These are phyloP conservation scores for Ephydatia muelleri DNA, from an alignment of 37 sponge, comb jelly and placozoan genomes.

Conservation along the genomic window DNA sequence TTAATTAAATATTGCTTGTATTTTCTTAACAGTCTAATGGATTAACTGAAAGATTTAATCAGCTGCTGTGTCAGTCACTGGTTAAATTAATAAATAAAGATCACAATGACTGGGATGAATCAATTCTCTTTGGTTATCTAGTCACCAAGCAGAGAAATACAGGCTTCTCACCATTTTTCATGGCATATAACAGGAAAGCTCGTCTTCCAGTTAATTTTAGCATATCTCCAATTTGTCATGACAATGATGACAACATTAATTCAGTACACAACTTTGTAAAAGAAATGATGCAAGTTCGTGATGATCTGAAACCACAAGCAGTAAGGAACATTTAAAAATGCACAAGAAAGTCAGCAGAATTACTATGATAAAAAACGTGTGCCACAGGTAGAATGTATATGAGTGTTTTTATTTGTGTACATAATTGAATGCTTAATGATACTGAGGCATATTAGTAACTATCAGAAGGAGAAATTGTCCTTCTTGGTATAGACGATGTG, in stretches of 20 bases:
- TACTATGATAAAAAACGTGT: background rate
- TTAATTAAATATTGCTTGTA: background rate
- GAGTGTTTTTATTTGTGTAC: background rate
- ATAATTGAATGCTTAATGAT: background rate
- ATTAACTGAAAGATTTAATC: constrained; percentile 44
- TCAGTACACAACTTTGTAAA: background rate
- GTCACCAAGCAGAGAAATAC: constrained; percentile 34
- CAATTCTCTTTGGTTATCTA: constrained; percentile 37
- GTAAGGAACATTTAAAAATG: constrained; percentile 5
- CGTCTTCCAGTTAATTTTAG: constrained; percentile 18
- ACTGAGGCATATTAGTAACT: background rate
- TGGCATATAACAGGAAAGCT: constrained; percentile 10
- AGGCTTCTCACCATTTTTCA: constrained; percentile 39
- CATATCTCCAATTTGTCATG: background rate
- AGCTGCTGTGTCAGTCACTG: constrained; percentile 22
- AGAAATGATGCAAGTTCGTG: background rate
- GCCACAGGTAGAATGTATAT: background rate
- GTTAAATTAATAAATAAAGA: constrained; percentile 34
- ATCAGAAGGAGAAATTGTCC: constrained; percentile 9
- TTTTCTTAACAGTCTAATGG: constrained; percentile 29
- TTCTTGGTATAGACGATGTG: no score
- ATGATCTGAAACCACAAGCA: background rate
- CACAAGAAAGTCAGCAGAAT: constrained; percentile 21
- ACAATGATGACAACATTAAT: background rate
- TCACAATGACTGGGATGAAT: constrained; percentile 42